Conservation (phyloP, 2,113 vertebrate species). For the Chascanopsetta lugubris region DNA sequence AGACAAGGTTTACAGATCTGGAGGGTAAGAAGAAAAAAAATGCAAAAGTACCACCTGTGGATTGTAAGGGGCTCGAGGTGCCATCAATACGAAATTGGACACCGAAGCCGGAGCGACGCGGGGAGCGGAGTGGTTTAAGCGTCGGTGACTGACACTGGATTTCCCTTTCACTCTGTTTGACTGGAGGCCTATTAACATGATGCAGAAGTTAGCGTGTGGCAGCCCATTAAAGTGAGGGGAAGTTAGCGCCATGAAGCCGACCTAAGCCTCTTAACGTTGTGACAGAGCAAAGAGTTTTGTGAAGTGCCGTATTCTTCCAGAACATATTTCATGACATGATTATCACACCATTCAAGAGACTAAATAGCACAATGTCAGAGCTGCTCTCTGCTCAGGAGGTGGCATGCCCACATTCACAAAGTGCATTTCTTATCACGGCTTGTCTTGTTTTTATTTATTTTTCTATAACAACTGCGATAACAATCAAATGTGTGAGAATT, state of each 20-base stretch:
- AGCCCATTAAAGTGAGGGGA: conserved; percentile 68
- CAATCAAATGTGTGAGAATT: not conserved
- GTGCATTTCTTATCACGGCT: conserved; percentile 4
- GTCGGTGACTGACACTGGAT: conserved; percentile 50
- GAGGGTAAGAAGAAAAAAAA: not conserved
- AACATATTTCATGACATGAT: conserved; percentile 57
- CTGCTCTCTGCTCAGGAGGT: conserved; percentile 3
- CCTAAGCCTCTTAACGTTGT: conserved; percentile 66
- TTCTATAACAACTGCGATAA: conserved; percentile 7
- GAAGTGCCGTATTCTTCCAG: conserved; percentile 53
- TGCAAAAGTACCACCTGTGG: conserved; percentile 35
- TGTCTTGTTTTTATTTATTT: not conserved
- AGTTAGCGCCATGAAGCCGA: conserved; percentile 57
- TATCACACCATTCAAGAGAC: conserved; percentile 52
- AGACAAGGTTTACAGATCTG: conserved; percentile 52
- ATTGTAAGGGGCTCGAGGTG: conserved; percentile 18
- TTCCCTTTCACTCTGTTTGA: conserved; percentile 58
- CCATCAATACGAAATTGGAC: conserved; percentile 26
- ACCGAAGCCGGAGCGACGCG: conserved; percentile 8
- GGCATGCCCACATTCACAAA: not conserved
- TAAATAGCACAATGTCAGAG: conserved; percentile 23
- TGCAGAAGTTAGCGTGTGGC: conserved; percentile 71
- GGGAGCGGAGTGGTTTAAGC: conserved; percentile 40
- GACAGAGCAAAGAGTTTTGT: conserved; percentile 58
- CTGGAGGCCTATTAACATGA: conserved; percentile 72